A percentile compares a stretch with the other conserved stretches of the same genome.
phyloP scores from a whole-genome alignment of 2,797 vertebrate species.

The Muscicapa comitata region DNA sequence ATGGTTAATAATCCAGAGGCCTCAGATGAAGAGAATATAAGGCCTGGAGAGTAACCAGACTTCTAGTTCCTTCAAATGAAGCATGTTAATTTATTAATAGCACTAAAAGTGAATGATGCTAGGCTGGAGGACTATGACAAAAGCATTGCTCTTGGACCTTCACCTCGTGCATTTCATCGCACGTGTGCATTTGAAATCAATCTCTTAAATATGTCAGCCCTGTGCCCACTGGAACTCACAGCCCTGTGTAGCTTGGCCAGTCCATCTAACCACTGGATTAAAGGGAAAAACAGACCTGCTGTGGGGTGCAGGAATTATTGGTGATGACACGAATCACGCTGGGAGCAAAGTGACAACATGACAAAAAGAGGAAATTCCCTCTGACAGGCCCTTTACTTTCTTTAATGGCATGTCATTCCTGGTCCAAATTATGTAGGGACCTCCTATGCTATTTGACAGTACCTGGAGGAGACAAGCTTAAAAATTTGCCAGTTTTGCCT shows the following conservation, averaged over 20 bases:
- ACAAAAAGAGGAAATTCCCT: conserved; percentile 11
- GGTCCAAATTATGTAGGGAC: background rate
- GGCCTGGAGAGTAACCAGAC: background rate
- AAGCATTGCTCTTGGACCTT: background rate
- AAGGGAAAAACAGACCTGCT: background rate
- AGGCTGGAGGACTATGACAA: background rate
- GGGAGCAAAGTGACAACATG: conserved; percentile 1
- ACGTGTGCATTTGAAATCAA: background rate
- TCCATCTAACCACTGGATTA: background rate
- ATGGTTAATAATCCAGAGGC: background rate
- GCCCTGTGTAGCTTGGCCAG: background rate
- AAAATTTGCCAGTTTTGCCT: background rate
- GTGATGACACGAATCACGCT: background rate
- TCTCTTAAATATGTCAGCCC: background rate
- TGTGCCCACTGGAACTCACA: background rate
- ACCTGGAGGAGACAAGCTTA: background rate
- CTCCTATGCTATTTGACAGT: background rate
- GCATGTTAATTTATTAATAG: background rate
- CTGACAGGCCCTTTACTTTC: background rate
- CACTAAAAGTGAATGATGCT: background rate
- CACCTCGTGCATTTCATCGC: background rate
- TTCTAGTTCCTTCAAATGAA: background rate
- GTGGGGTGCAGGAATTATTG: background rate
- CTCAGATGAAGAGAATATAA: background rate
- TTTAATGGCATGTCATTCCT: background rate